Percentiles rank a stretch among this genome's conserved stretches.
Conservation (phyloP, 2,888 invertebrate species). For the Tipula lateralis region DNA sequence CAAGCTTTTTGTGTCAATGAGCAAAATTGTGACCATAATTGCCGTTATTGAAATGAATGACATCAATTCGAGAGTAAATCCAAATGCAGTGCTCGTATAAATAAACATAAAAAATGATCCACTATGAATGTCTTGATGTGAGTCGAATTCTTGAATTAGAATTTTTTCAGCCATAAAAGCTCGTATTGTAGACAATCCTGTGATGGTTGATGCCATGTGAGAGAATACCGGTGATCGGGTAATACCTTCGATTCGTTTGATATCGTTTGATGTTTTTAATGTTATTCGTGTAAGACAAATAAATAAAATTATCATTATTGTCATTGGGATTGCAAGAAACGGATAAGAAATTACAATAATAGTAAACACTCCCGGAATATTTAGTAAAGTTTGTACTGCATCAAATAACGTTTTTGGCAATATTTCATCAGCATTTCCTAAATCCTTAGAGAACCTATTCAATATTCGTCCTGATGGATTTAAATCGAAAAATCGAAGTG, state of each 20-base stretch:
- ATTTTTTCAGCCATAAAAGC: slow-evolving; percentile 62
- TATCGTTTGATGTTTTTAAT: slow-evolving; percentile 62
- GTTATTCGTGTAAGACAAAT: slow-evolving; percentile 58
- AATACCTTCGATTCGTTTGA: slow-evolving; percentile 61
- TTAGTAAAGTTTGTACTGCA: slow-evolving; percentile 53
- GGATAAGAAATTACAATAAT: slow-evolving; percentile 60
- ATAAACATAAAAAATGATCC: slow-evolving; percentile 64
- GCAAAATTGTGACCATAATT: slow-evolving; percentile 61
- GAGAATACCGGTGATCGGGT: slow-evolving; percentile 75
- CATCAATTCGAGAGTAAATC: slow-evolving; percentile 60
- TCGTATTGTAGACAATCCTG: slow-evolving; percentile 70
- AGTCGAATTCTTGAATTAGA: slow-evolving; percentile 59
- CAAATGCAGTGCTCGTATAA: slow-evolving; percentile 59
- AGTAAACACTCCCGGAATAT: slow-evolving; percentile 55
- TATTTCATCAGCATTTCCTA: slow-evolving; percentile 74
- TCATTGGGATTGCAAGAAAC: slow-evolving; percentile 56
- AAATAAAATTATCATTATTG: slow-evolving; percentile 56
- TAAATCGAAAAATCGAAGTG: slow-evolving; percentile 73
- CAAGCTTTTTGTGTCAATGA: slow-evolving; percentile 32
- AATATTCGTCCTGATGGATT: slow-evolving; percentile 78
- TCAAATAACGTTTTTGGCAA: slow-evolving; percentile 66
- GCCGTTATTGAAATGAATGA: slow-evolving; percentile 59
- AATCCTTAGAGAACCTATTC: slow-evolving; percentile 77
- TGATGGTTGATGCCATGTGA: slow-evolving; percentile 67
- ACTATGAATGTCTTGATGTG: slow-evolving; percentile 60